phyloP scores from a whole-genome alignment of 2,888 invertebrate genomes.

The Drosophila silvestris region DNA sequence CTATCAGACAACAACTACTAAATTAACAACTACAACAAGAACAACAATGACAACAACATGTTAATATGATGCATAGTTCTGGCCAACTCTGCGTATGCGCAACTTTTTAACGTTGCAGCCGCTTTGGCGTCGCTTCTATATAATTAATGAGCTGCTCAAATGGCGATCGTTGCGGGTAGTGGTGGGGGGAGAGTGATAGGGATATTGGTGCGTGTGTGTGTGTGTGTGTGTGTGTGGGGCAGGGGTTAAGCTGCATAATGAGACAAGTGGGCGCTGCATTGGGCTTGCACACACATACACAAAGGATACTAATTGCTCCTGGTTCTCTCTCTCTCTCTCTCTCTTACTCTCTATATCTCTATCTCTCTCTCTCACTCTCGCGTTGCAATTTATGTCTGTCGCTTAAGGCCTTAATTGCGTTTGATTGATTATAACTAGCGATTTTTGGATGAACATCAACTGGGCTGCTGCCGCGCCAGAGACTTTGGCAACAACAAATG shows the following conservation, averaged over 20 bases:
- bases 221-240: neutral
- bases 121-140: conserved; percentile 64
- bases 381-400: conserved; percentile 19
- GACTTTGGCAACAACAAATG: conserved; percentile 2
- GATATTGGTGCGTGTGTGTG: neutral
- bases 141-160: conserved; percentile 75
- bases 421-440: conserved; percentile 69
- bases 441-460: conserved; percentile 47
- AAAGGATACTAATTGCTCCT: conserved; percentile 50
- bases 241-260: conserved; percentile 65
- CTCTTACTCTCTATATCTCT: neutral
- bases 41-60: neutral
- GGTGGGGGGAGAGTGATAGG: neutral
- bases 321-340: neutral
- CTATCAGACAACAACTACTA: conserved; percentile 1
- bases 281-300: conserved; percentile 19
- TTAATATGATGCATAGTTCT: conserved; percentile 36
- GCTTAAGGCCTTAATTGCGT: conserved; percentile 69
- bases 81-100: conserved; percentile 65
- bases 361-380: neutral
- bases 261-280: conserved; percentile 47
- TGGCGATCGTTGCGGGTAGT: neutral
- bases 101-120: conserved; percentile 60
- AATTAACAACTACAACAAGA: conserved; percentile 2
- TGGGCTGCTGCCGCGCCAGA: conserved; percentile 6